Conservation (phyloP, 2,888 invertebrate genomes). For the Eupithecia vulgata region DNA sequence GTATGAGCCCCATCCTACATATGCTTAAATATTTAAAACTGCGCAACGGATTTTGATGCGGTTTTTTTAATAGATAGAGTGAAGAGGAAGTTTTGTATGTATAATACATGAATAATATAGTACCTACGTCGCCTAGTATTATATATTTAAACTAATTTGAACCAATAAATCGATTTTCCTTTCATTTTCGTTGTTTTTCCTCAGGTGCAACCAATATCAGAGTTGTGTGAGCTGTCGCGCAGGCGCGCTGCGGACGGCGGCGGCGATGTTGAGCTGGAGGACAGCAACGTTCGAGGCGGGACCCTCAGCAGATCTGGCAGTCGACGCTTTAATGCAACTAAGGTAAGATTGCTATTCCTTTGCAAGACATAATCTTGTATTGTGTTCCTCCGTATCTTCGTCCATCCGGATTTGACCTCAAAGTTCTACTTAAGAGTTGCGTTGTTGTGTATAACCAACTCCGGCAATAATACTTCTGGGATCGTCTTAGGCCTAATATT, state of each 20-base stretch:
- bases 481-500: too few relatives aligned
- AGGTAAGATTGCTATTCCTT: slow-evolving; percentile 63
- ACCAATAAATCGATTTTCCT: too few relatives aligned
- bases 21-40: too few relatives aligned
- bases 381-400: neutral
- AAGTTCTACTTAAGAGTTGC: neutral
- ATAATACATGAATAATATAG: too few relatives aligned
- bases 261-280: slow-evolving; percentile 86
- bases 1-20: too few relatives aligned
- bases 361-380: neutral
- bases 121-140: too few relatives aligned
- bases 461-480: neutral
- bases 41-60: too few relatives aligned
- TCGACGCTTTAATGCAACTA: slow-evolving; percentile 88
- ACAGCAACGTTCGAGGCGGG: slow-evolving; percentile 86
- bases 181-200: too few relatives aligned
- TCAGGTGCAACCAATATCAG: slow-evolving; percentile 97
- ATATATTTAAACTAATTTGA: too few relatives aligned
- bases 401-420: neutral
- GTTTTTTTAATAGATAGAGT: too few relatives aligned
- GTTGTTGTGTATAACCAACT: neutral
- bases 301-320: slow-evolving; percentile 93
- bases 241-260: slow-evolving; percentile 88
- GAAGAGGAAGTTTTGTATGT: too few relatives aligned
- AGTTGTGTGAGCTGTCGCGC: slow-evolving; percentile 94